A percentile compares a stretch with the other conserved stretches of the same genome.
These are phyloP conservation scores for Elgaria multicarinata DNA, from an alignment of 2,113 vertebrate genomes.

Conservation along the genomic window DNA sequence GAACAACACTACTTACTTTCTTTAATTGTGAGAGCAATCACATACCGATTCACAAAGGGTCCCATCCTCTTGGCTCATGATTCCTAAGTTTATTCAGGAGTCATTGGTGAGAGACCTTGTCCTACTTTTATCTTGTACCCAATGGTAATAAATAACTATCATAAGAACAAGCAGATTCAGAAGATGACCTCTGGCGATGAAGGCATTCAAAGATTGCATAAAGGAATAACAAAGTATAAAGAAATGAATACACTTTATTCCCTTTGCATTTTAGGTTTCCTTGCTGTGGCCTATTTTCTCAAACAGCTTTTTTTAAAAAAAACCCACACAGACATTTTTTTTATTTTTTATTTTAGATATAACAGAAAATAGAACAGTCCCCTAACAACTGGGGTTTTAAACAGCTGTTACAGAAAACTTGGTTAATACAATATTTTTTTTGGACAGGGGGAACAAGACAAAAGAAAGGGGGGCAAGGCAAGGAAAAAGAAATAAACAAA, in stretches of 20 bases:
- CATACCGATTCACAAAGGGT: not conserved
- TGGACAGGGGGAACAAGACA: no score
- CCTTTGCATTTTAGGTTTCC: not conserved
- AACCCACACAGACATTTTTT: no score
- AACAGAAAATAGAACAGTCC: no score
- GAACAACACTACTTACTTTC: not conserved
- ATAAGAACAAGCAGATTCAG: not conserved
- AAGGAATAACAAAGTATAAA: not conserved
- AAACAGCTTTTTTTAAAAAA: not conserved
- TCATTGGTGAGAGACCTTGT: not conserved
- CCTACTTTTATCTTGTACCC: not conserved
- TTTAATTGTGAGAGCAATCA: not conserved
- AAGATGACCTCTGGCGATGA: not conserved
- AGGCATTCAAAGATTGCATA: not conserved
- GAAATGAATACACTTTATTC: rapidly evolving
- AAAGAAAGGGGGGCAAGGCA: not conserved
- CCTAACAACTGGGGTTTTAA: no score
- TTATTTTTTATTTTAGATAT: no score
- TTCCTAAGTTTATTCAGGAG: not conserved
- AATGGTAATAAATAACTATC: not conserved
- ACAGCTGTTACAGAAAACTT: no score
- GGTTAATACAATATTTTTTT: no score
- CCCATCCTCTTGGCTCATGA: not conserved
- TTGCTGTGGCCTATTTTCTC: not conserved
- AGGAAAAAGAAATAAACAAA: no score